These are phyloP conservation scores for Sebastes schlegelii DNA, from an alignment of 2,113 vertebrate species.

Conservation along the genomic window DNA sequence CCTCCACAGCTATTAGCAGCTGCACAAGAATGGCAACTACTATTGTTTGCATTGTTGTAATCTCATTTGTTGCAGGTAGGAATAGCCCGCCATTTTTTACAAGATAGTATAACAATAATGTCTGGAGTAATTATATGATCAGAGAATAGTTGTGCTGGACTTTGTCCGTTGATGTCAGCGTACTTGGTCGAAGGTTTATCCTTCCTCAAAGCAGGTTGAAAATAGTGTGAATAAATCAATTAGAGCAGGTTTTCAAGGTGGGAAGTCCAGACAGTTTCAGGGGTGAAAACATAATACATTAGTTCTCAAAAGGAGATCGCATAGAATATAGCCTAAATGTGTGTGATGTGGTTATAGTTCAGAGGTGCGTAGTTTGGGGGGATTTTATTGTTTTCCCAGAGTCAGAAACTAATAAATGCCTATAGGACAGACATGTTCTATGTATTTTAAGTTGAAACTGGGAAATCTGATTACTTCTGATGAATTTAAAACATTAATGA, in stretches of 20 bases:
- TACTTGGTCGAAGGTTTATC: neutral
- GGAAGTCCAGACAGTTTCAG: too few species aligned
- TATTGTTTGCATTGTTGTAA: slow-evolving; percentile 21
- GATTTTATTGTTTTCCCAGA: too few species aligned
- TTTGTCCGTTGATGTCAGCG: neutral
- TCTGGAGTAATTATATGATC: neutral
- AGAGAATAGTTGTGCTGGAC: neutral
- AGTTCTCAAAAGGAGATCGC: too few species aligned
- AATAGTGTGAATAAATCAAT: slow-evolving; percentile 6
- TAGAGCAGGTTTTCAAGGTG: neutral
- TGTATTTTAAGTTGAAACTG: too few species aligned
- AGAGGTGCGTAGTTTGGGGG: too few species aligned
- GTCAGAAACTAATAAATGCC: too few species aligned
- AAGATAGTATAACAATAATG: neutral
- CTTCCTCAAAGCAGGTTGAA: neutral
- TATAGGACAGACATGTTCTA: too few species aligned
- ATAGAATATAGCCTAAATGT: too few species aligned
- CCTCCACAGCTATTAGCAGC: slow-evolving; percentile 14
- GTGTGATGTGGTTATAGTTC: too few species aligned
- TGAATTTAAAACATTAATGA: too few species aligned
- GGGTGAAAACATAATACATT: too few species aligned
- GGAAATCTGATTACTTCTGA: too few species aligned
- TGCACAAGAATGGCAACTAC: slow-evolving; percentile 10
- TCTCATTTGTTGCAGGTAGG: slow-evolving; percentile 2
- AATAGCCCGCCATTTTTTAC: neutral